Evolutionary conservation across 35 echinoderm and acorn worm species (phyloP), one percentile per base, ranked within the genome.

Genomic region (Diadema setosum): DNA sequence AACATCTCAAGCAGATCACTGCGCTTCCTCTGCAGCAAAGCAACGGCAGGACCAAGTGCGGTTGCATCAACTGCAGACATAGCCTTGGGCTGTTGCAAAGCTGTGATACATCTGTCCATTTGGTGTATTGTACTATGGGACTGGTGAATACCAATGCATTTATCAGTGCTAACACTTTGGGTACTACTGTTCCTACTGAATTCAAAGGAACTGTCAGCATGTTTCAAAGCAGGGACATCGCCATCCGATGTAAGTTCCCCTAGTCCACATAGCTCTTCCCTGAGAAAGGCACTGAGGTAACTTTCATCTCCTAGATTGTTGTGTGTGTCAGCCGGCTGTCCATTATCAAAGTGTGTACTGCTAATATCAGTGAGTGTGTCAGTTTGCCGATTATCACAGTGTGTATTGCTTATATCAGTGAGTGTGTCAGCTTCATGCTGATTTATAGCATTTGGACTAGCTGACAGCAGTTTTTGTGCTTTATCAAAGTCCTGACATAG

Each of bases 401-500:
- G 63, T 15, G 30, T 26, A 12, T 15, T 26, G 20, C 14, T 67
- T 67, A 67, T 67, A 33, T 26, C 63, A 33, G 9, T 67, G 2
- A 0, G 27, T 4, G 30, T 67, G 63, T 27, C 2, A 31, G 16
- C 30, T 34, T 33, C 18, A 3, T 67, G 30, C 63, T 67, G 63
- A 8, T 67, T 32, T 8, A 34, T 11, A 33, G 63, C 63, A 33
- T 67, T 34, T 33, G 37, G 12, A 31, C 9, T 34, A 67, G 63
- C 29, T 12, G 16, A 9, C 27, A 70, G 52, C 26, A 52, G 27
- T 34, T 3, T 2, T 55, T 93, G 93, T n/a, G 89, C 92, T 33
- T 64, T 61, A 52, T 92, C 91, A 90, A 95, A 99, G 8, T 64
- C 82, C 5, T 58, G 45, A 39, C 93, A 94, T 11, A 99, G 86